Base-by-base conservation (phyloP, 2,888 invertebrate genomes). In the Tetheella fluctuosa region DNA sequence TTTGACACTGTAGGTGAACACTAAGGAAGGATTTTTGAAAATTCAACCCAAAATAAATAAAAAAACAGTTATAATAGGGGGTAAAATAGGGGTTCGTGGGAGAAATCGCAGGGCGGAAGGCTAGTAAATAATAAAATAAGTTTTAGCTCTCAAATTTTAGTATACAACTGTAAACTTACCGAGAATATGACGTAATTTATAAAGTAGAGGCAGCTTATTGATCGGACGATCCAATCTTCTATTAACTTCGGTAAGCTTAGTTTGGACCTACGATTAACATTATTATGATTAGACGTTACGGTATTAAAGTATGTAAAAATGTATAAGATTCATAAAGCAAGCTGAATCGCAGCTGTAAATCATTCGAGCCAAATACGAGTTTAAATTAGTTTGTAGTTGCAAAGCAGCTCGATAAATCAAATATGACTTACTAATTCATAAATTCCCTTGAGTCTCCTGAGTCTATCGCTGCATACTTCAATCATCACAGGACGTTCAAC, bases 401-500 rank as follows among this genome's bases (percentile, higher is more conserved):
- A 34, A 34, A 34, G 12, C 30, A 34, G 30, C 30, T 34, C 8
- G 30, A 34, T 4, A 4, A 25, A 25, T n/a, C n/a, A n/a, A n/a
- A n/a, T n/a, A n/a, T 5, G 5, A 68, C 64, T 71, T 59, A 76
- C 74, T 59, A 77, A 52, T 12, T 3, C 17, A 1, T 30, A 25
- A 52, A 88, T 88, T 2, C 61, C 68, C 25, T 65, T 76, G 0
- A 91, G 58, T 6, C 87, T 76, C 1, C 48, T 64, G n/a, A 90
- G 48, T 8, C 79, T 76, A 23, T 89, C 85, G 0, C 71, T 65
- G 58, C 80, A 81, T 0, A 91, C 65, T 23, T 86, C 80, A 0
- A 89, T 1, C n/a, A 81, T 70, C 0, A 90, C 68, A 0, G 91
- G 91, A 1, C 90, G 74, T 59, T 91, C 91, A 12, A 91, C 58